Evolutionary conservation across 2,797 vertebrate genomes (phyloP), one percentile per base, ranked within the genome.

Genomic region (Limnodromus scolopaceus): DNA sequence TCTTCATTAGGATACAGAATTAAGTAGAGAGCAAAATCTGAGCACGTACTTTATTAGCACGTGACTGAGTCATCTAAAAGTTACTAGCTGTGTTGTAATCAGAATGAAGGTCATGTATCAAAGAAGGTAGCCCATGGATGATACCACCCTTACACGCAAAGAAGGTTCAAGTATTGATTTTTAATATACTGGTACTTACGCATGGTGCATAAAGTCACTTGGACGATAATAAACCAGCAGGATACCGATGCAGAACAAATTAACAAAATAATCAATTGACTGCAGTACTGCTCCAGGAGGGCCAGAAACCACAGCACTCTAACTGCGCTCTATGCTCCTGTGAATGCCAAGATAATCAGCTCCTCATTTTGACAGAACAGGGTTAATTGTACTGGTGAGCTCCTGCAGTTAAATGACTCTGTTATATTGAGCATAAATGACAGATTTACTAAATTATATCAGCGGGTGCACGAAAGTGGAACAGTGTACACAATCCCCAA

Each of bases 241-340:
- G 88, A 97, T 28, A 60, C 53, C 38, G 84, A 97, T 94, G 93
- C 83, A 97, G 95, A 97, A 95, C 97, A 97, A 98, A 97, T 95
- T 96, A 97, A 94, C 70, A 97, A 96, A 97, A 91, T 85, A 97
- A 97, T 92, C 96, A 96, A 95, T 91, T 34, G 79, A 91, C 87
- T 95, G 48, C 83, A 88, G 41, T 87, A 78, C 36, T 86, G 61
- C 91, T 92, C 84, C 38, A 43, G 91, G 75, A 94, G 63, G 85
- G 84, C 82, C 64, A 84, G 58, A 86, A 96, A 92, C 68, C 61
- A 10, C 77, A 76, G 77, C 69, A 89, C 46, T 87, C 46, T 9
- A 10, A 91, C 87, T 76, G 60, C 32, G 79, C 55, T 94, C 90
- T 96, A 75, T 81, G 65, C 92, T 95, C 85, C 84, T 49, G 49